A percentile compares a stretch with the other conserved stretches of the same genome.
Evolutionary conservation across 2,113 vertebrate species (phyloP).

Genomic region (Ginglymostoma cirratum): DNA sequence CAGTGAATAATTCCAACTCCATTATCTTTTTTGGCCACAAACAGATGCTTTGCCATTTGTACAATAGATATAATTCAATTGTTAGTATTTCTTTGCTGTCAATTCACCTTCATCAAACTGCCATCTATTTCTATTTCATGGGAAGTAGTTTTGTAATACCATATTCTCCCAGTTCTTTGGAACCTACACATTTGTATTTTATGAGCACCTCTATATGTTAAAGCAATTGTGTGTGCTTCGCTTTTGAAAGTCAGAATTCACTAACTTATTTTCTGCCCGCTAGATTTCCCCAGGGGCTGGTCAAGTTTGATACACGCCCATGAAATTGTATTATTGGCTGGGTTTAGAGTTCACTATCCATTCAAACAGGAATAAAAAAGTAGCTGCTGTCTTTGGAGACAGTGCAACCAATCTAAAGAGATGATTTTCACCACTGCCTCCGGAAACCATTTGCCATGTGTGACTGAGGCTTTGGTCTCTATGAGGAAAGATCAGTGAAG

Average conservation of each 20-base stretch:
- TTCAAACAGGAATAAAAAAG: not conserved
- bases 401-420: not conserved
- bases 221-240: not conserved
- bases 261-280: not conserved
- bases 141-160: not conserved
- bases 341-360: not conserved
- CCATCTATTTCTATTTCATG: not conserved
- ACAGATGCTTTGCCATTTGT: not conserved
- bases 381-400: not conserved
- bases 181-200: not conserved
- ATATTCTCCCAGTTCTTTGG: not conserved
- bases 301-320: not conserved
- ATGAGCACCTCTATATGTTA: not conserved
- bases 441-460: not conserved
- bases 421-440: not conserved
- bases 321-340: not conserved
- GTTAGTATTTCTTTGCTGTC: not conserved
- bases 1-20: not conserved
- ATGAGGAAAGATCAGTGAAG: not conserved
- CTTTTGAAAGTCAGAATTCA: not conserved
- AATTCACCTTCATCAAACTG: not conserved
- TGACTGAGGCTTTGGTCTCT: not conserved
- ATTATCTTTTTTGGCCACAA: not conserved
- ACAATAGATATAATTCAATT: not conserved
- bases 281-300: not conserved